phyloP scores from a whole-genome alignment of 2,888 invertebrate species.

The Polydrusus cervinus region DNA sequence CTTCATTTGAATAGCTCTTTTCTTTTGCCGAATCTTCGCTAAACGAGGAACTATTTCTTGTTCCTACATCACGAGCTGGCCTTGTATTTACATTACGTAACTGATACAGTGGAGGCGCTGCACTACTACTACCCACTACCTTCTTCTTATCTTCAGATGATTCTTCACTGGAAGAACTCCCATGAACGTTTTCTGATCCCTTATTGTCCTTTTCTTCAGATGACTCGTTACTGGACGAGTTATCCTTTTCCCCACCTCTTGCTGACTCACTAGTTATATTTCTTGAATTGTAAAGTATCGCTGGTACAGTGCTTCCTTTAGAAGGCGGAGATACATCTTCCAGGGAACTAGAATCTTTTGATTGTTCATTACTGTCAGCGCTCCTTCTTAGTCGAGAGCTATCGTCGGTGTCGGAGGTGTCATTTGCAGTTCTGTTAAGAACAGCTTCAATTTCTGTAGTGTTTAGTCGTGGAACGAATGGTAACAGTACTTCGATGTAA shows the following conservation, averaged over 20 bases:
- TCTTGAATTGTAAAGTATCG: background rate
- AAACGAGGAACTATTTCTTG: too few relatives aligned
- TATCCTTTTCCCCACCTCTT: too few relatives aligned
- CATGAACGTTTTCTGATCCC: background rate
- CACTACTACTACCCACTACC: background rate
- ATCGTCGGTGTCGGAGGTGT: conserved; percentile 10
- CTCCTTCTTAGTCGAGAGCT: background rate
- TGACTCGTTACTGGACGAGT: too few relatives aligned
- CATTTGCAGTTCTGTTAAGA: conserved; percentile 17
- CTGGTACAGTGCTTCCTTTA: background rate
- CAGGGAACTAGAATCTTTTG: conserved; percentile 1
- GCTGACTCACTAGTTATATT: background rate
- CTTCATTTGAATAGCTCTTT: conserved; percentile 6
- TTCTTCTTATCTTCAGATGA: background rate
- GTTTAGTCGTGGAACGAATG: conserved; percentile 17
- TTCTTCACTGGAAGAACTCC: background rate
- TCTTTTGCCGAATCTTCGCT: conserved; percentile 9
- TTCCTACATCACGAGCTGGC: background rate
- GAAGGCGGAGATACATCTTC: conserved; percentile 4
- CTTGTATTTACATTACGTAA: background rate
- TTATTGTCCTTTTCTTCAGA: background rate
- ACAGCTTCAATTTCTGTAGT: conserved; percentile 13
- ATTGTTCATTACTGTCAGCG: background rate
- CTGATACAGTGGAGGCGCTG: background rate
- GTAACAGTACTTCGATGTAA: conserved; percentile 37